phyloP scores from a whole-genome alignment of 2,888 invertebrate genomes.

The Drosophila fulvimacula region DNA sequence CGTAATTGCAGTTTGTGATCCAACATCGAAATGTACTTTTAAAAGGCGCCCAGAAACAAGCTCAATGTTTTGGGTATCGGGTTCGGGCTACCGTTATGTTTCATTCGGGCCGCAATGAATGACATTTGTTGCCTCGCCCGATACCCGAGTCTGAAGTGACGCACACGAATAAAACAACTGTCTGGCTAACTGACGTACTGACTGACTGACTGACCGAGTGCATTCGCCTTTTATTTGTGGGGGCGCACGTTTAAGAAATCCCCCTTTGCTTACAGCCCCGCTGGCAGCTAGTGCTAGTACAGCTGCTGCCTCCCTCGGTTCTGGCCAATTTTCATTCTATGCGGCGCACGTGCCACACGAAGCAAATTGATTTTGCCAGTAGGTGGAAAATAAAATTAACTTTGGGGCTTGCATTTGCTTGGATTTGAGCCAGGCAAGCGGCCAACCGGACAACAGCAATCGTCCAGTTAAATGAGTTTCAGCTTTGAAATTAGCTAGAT shows the following conservation, averaged over 20 bases:
- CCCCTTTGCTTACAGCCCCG: constrained; percentile 6
- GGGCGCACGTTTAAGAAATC: constrained; percentile 48
- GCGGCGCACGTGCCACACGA: constrained; percentile 85
- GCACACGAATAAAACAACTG: constrained; percentile 70
- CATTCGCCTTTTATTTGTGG: constrained; percentile 42
- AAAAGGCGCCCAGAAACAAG: constrained; percentile 59
- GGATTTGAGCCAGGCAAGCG: constrained; percentile 47
- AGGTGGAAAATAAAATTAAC: constrained; percentile 83
- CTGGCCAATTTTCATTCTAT: constrained; percentile 76
- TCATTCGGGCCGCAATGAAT: constrained; percentile 67
- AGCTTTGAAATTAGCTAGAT: constrained; percentile 78
- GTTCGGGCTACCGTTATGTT: constrained; percentile 71
- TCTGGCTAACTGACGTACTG: constrained; percentile 30
- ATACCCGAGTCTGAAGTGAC: constrained; percentile 61
- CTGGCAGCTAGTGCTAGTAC: not conserved
- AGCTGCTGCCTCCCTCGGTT: constrained; percentile 21
- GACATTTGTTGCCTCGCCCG: constrained; percentile 58
- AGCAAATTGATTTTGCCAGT: constrained; percentile 85
- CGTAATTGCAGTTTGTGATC: constrained; percentile 71
- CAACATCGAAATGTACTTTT: constrained; percentile 68
- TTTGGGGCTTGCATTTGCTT: constrained; percentile 65
- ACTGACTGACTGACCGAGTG: constrained; percentile 31
- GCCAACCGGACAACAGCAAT: constrained; percentile 25
- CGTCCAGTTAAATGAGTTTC: constrained; percentile 67
- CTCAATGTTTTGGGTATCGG: constrained; percentile 36